phyloP scores from a whole-genome alignment of 2,113 vertebrate species.

The Varanus komodoensis region DNA sequence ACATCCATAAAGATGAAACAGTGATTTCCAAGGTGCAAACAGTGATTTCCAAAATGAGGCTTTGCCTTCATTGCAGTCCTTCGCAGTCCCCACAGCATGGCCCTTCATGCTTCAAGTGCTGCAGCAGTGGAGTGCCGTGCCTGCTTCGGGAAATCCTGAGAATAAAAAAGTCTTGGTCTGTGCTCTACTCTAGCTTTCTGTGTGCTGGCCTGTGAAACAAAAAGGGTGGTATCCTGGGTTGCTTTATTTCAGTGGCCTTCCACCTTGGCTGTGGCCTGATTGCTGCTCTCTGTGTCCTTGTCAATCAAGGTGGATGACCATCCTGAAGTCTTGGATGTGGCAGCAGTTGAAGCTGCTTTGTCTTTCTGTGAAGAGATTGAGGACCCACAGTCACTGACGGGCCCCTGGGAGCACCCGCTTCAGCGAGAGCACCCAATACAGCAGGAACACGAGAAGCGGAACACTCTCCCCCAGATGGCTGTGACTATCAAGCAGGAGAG shows the following conservation, averaged over 20 bases:
- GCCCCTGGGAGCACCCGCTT: slow-evolving; percentile 90
- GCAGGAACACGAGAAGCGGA: slow-evolving; percentile 78
- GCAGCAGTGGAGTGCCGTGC: background rate
- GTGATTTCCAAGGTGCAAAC: too few species aligned
- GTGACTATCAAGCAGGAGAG: slow-evolving; percentile 85
- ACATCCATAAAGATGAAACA: too few species aligned
- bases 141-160: background rate
- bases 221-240: too few species aligned
- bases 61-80: background rate
- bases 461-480: slow-evolving; percentile 73
- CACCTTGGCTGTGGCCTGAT: slow-evolving; percentile 13
- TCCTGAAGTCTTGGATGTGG: slow-evolving; percentile 94
- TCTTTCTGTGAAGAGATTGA: slow-evolving; percentile 95
- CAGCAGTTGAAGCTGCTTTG: slow-evolving; percentile 94
- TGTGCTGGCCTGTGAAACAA: background rate
- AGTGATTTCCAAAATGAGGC: background rate
- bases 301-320: slow-evolving; percentile 90
- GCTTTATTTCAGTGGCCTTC: background rate
- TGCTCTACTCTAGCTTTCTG: too few species aligned
- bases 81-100: background rate
- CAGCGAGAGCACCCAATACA: slow-evolving; percentile 85
- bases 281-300: slow-evolving; percentile 52
- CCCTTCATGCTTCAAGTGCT: background rate
- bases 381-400: slow-evolving; percentile 89
- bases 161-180: background rate